Conservation (phyloP, 2,888 invertebrate genomes). For the Apoda limacodes region DNA sequence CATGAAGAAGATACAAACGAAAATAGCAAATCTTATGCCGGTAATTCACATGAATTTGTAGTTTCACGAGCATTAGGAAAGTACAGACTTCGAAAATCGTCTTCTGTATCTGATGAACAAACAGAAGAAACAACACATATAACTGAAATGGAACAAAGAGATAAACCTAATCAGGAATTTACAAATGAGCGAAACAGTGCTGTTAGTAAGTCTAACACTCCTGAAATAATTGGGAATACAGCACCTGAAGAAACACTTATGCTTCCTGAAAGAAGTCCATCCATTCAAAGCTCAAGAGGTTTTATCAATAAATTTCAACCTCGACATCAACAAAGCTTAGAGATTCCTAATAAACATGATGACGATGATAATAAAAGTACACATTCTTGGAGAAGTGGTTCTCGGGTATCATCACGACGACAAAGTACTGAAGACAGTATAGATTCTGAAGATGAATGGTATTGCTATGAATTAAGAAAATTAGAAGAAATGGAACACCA, state of each 20-base stretch:
- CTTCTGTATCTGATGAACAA: constrained; percentile 78
- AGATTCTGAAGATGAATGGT: constrained; percentile 94
- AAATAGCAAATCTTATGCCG: constrained; percentile 66
- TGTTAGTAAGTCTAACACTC: constrained; percentile 38
- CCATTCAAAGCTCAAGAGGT: constrained; percentile 71
- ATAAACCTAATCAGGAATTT: constrained; percentile 32
- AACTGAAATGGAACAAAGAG: constrained; percentile 38
- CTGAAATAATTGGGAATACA: constrained; percentile 46
- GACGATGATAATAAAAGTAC: constrained; percentile 90
- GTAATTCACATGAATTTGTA: constrained; percentile 85
- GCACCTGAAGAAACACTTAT: constrained; percentile 61
- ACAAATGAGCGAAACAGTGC: constrained; percentile 38
- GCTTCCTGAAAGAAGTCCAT: constrained; percentile 74
- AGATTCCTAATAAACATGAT: constrained; percentile 81
- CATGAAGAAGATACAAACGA: constrained; percentile 72
- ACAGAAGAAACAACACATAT: constrained; percentile 61
- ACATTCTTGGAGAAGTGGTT: constrained; percentile 88
- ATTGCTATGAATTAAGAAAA: constrained; percentile 88
- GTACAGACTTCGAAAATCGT: constrained; percentile 79
- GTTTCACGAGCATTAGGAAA: constrained; percentile 85
- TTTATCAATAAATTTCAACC: constrained; percentile 72
- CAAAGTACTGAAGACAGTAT: constrained; percentile 95
- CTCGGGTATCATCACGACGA: constrained; percentile 84
- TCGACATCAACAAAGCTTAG: constrained; percentile 81
- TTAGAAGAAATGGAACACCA: constrained; percentile 88